Evolutionary conservation across 1,140 invertebrate species (phyloP).

Genomic region (Planococcus citri): DNA sequence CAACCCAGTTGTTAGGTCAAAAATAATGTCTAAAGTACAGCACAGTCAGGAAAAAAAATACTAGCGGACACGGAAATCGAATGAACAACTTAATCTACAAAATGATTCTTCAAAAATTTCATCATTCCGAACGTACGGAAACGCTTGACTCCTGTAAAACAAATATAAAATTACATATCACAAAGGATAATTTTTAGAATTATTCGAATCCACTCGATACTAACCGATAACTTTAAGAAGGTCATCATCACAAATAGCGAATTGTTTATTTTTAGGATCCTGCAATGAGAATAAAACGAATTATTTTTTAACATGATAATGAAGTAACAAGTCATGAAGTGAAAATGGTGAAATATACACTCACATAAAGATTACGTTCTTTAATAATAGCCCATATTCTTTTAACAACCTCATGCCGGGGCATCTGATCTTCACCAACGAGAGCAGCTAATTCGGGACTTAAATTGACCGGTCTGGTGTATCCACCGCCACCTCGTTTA

Average conservation of each 20-base stretch:
- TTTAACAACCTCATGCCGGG: slow-evolving; percentile 84
- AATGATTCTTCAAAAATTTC: slow-evolving; percentile 86
- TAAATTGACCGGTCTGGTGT: slow-evolving; percentile 67
- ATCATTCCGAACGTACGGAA: slow-evolving; percentile 91
- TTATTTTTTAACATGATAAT: slow-evolving; percentile 5
- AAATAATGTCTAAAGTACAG: slow-evolving; percentile 12
- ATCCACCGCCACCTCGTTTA: slow-evolving; percentile 52
- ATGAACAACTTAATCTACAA: slow-evolving; percentile 38
- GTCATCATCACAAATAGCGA: slow-evolving; percentile 83
- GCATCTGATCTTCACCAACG: slow-evolving; percentile 71
- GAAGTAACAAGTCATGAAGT: slow-evolving; percentile 4
- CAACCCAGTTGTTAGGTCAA: not conserved
- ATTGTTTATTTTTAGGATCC: slow-evolving; percentile 89
- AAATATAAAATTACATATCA: not conserved
- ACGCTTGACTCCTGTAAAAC: slow-evolving; percentile 52
- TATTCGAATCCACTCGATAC: slow-evolving; percentile 24
- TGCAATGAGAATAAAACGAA: slow-evolving; percentile 33
- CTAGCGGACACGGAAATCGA: slow-evolving; percentile 6
- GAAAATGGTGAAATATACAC: slow-evolving; percentile 27
- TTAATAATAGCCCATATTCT: slow-evolving; percentile 86
- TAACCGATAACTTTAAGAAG: slow-evolving; percentile 71
- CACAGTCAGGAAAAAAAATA: slow-evolving; percentile 16
- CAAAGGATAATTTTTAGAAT: not conserved
- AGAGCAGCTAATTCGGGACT: slow-evolving; percentile 72
- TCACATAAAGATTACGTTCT: slow-evolving; percentile 72